These are phyloP conservation scores for Odobenus rosmarus DNA, from an alignment of 2,113 vertebrate species.

Conservation along the genomic window DNA sequence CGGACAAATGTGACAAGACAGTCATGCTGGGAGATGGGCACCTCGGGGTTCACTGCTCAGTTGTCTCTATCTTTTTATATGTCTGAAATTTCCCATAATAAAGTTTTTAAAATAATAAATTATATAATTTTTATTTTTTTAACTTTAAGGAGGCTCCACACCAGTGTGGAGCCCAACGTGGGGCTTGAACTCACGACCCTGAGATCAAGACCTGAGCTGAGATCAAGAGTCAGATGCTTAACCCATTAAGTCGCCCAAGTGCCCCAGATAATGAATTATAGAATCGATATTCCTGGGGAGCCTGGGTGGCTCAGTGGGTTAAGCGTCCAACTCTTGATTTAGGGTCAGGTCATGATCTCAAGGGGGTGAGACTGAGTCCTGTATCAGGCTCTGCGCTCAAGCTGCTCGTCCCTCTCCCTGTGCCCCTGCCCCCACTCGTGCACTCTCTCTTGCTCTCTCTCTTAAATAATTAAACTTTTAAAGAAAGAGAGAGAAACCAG, in stretches of 20 bases:
- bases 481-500: neutral
- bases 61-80: neutral
- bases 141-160: no score
- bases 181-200: no score
- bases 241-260: no score
- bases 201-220: no score
- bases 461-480: neutral
- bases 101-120: neutral
- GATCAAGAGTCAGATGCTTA: no score
- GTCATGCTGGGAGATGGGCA: fast-evolving
- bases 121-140: no score
- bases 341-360: neutral
- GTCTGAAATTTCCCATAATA: neutral
- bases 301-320: neutral
- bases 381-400: neutral
- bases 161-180: no score
- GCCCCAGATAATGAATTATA: neutral
- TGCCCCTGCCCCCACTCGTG: neutral
- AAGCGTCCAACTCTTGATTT: no score
- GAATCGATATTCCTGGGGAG: neutral
- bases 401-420: neutral
- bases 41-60: neutral
- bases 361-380: neutral
- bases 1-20: fast-evolving
- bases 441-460: neutral